phyloP scores from a whole-genome alignment of 30 jellyfish, hydroid and myxozoan genomes.

The Sanderia malayensis region DNA sequence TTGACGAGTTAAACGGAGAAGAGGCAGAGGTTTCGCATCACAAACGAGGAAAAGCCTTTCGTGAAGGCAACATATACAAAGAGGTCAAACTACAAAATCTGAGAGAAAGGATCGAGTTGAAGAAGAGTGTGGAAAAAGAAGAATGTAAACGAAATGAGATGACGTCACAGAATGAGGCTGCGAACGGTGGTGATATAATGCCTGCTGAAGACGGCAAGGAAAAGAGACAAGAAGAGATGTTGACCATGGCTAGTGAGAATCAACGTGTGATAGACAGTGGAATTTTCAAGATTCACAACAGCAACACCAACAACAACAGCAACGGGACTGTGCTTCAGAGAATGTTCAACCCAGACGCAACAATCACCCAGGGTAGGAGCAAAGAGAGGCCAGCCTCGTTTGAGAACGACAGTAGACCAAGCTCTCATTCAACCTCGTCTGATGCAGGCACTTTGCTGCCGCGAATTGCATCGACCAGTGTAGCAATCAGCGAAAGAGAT shows the following conservation, averaged over 20 bases:
- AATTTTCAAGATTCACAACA: too few relatives aligned
- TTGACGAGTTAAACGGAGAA: not conserved
- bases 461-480: not conserved
- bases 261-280: too few relatives aligned
- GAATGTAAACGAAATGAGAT: too few relatives aligned
- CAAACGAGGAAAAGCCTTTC: slow-evolving; percentile 3
- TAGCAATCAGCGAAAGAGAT: not conserved
- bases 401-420: too few relatives aligned
- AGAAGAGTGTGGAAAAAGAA: not conserved
- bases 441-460: not conserved
- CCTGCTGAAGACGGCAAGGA: not conserved
- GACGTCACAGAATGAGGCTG: too few relatives aligned
- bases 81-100: not conserved
- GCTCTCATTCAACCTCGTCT: too few relatives aligned
- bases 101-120: not conserved
- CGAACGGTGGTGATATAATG: too few relatives aligned
- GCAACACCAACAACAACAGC: too few relatives aligned
- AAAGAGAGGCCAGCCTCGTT: too few relatives aligned
- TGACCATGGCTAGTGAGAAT: not conserved
- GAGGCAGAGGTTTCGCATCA: not conserved
- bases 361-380: not conserved
- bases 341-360: not conserved
- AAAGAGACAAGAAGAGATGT: too few relatives aligned
- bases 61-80: not conserved
- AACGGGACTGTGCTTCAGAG: too few relatives aligned